Base-by-base conservation (phyloP, 1,140 invertebrate genomes). In the Zaprionus ornatus region DNA sequence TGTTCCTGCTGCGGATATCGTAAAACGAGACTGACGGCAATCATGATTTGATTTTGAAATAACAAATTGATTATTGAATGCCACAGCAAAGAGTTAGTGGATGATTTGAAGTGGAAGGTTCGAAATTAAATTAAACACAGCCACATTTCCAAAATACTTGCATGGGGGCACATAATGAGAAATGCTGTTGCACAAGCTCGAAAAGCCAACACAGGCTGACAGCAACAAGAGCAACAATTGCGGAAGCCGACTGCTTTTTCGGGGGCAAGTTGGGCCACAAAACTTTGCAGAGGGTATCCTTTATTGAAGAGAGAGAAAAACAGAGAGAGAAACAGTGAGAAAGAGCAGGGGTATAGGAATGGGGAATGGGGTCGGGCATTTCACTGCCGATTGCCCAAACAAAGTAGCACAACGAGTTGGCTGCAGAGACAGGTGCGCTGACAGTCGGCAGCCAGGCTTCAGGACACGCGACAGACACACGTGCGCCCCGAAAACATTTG, bases 401-500 rank as follows among this genome's bases (percentile, higher is more conserved):
- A 74, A 80, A 70, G 66, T 63, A 71, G 57, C 40, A 48, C 27
- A 42, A 45, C 50, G 56, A 52, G 29, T 29, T 29, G 40, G 19
- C 40, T 54, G 29, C 29, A 65, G 55, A 35, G 27, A 66, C 62
- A 62, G 70, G 40, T 60, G 59, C 48, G 60, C 66, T 82, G 78
- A 77, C 55, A 67, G 65, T 52, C 61, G 32, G 27, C 35, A 42
- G 56, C 13, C 19, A 27, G 23, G 25, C 21, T 15, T 15, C 42
- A 23, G 15, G 54, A 25, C 40, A 21, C 23, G 42, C 13, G 59
- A 29, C 45, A 50, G 61, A 56, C 59, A 72, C 74, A 77, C 74
- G 74, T 68, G 77, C 64, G 68, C 63, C 45, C 63, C 67, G n/a
- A 73, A 66, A 77, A 74, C 79, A 79, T 82, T 77, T 77, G 73